These are phyloP conservation scores for Myotis vivesi DNA, from an alignment of 2,797 vertebrate genomes.

Conservation along the genomic window DNA sequence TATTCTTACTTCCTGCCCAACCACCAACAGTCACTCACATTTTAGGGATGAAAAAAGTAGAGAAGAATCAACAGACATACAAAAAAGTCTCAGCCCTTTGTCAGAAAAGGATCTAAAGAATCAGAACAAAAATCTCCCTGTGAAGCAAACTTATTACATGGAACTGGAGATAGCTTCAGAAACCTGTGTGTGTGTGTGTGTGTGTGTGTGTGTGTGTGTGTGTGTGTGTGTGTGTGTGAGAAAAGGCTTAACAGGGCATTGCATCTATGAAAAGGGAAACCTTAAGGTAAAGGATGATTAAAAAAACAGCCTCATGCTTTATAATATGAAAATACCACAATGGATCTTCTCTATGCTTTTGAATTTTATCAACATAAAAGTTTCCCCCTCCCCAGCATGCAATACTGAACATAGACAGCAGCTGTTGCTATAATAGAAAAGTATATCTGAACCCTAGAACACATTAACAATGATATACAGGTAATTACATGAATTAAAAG, in stretches of 20 bases:
- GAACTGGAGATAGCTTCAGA: conserved; percentile 47
- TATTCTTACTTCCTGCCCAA: background rate
- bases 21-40: background rate
- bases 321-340: conserved; percentile 48
- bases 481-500: background rate
- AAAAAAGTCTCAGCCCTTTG: conserved; percentile 45
- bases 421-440: background rate
- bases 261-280: conserved; percentile 22
- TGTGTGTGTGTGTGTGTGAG: conserved; percentile 45
- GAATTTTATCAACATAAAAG: conserved; percentile 63
- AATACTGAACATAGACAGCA: background rate
- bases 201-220: background rate
- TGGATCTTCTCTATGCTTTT: conserved; percentile 26
- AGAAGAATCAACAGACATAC: conserved; percentile 50
- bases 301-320: conserved; percentile 4
- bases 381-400: background rate
- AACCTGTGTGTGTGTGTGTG: background rate
- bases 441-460: background rate
- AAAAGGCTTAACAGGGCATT: conserved; percentile 43
- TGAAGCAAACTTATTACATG: conserved; percentile 46
- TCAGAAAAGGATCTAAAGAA: conserved; percentile 70
- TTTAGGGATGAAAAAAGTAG: conserved; percentile 54
- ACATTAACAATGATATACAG: background rate
- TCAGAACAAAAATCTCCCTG: conserved; percentile 51
- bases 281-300: conserved; percentile 47